Evolutionary conservation across 2,797 vertebrate genomes (phyloP).

Genomic region (Perodicticus potto): DNA sequence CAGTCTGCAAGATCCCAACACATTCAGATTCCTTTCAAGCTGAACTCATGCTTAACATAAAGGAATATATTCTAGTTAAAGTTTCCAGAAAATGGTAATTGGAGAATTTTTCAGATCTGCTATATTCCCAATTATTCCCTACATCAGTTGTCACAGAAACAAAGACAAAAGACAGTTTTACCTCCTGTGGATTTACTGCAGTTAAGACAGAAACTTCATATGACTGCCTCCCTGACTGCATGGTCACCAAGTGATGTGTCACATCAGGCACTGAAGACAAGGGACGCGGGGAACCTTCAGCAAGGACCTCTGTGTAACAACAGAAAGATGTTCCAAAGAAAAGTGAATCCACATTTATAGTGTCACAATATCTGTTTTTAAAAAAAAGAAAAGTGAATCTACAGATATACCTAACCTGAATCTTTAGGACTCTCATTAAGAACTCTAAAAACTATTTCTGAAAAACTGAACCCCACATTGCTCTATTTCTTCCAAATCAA

Average conservation of each 20-base stretch:
- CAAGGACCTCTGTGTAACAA: slow-evolving; percentile 81
- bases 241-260: slow-evolving; percentile 90
- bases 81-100: slow-evolving; percentile 11
- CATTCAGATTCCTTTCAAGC: neutral
- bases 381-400: slow-evolving; percentile 50
- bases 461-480: slow-evolving; percentile 43
- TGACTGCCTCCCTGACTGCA: slow-evolving; percentile 88
- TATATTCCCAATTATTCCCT: neutral
- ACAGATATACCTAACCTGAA: slow-evolving; percentile 21
- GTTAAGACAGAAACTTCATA: slow-evolving; percentile 91
- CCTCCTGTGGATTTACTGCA: slow-evolving; percentile 86
- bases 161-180: slow-evolving; percentile 64
- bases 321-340: slow-evolving; percentile 56
- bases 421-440: slow-evolving; percentile 43
- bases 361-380: too few species aligned
- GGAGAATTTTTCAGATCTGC: slow-evolving; percentile 43
- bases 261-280: slow-evolving; percentile 88
- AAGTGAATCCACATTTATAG: slow-evolving; percentile 14
- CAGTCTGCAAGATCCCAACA: neutral
- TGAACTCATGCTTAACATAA: neutral
- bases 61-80: neutral
- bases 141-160: slow-evolving; percentile 16
- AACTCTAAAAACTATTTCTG: slow-evolving; percentile 1
- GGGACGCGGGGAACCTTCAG: slow-evolving; percentile 76
- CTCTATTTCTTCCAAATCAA: slow-evolving; percentile 54